Evolutionary conservation across 2,888 invertebrate species (phyloP).

Genomic region (Polia nebulosa): DNA sequence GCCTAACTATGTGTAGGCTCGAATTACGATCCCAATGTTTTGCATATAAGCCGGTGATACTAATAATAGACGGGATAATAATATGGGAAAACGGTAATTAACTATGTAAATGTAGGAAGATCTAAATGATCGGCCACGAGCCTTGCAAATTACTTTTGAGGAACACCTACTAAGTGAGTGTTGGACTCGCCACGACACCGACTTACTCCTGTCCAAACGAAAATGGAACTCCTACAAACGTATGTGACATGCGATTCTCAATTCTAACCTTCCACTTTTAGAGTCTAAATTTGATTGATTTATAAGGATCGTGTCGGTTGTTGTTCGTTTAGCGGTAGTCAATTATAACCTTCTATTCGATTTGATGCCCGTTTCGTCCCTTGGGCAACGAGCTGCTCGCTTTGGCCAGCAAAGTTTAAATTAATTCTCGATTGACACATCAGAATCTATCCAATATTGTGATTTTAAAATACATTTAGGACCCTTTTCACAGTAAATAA

Average conservation of each 20-base stretch:
- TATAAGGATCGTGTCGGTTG: constrained; percentile 73
- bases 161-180: constrained; percentile 84
- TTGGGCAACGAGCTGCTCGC: constrained; percentile 83
- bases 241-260: constrained; percentile 58
- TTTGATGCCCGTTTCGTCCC: constrained; percentile 87
- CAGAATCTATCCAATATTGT: constrained; percentile 81
- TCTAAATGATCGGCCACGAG: constrained; percentile 82
- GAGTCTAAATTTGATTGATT: constrained; percentile 79
- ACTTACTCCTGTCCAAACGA: constrained; percentile 69
- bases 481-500: constrained; percentile 74
- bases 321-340: constrained; percentile 82
- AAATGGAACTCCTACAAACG: constrained; percentile 67
- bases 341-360: constrained; percentile 89
- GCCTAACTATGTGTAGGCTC: constrained; percentile 37
- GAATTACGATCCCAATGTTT: constrained; percentile 49
- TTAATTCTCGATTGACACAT: constrained; percentile 89
- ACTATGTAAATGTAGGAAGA: constrained; percentile 81
- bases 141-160: constrained; percentile 83
- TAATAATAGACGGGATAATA: constrained; percentile 70
- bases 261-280: constrained; percentile 66
- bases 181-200: constrained; percentile 77
- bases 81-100: constrained; percentile 80
- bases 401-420: constrained; percentile 89
- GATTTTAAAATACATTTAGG: constrained; percentile 82
- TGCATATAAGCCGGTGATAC: constrained; percentile 51